These are phyloP conservation scores for Electrophaes corylata DNA, from an alignment of 2,888 invertebrate genomes.

Conservation along the genomic window DNA sequence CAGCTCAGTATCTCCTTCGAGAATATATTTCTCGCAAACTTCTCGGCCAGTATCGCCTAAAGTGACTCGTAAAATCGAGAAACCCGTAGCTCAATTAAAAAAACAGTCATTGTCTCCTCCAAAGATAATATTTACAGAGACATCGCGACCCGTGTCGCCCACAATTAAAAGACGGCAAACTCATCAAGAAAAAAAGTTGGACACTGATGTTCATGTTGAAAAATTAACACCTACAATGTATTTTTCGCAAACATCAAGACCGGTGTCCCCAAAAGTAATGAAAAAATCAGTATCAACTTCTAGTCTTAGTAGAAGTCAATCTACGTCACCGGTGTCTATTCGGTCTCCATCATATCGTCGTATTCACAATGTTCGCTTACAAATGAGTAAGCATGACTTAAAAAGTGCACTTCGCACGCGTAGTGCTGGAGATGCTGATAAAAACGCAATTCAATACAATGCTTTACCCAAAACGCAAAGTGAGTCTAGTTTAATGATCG, in stretches of 20 bases:
- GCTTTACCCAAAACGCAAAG: slow-evolving; percentile 60
- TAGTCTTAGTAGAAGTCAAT: slow-evolving; percentile 69
- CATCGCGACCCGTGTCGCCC: slow-evolving; percentile 69
- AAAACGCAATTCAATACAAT: slow-evolving; percentile 47
- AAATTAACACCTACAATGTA: slow-evolving; percentile 60
- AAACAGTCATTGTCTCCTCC: slow-evolving; percentile 59
- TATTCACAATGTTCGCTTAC: slow-evolving; percentile 81
- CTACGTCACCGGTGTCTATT: slow-evolving; percentile 84
- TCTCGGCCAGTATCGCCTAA: slow-evolving; percentile 70
- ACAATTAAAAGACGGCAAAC: slow-evolving; percentile 47
- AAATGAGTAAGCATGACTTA: slow-evolving; percentile 63
- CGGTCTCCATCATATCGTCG: slow-evolving; percentile 88
- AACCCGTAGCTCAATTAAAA: slow-evolving; percentile 41
- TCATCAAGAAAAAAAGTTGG: slow-evolving; percentile 42
- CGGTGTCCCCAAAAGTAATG: slow-evolving; percentile 68
- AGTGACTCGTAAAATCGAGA: slow-evolving; percentile 49
- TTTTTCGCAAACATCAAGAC: slow-evolving; percentile 73
- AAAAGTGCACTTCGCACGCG: slow-evolving; percentile 84
- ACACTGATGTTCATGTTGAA: slow-evolving; percentile 44
- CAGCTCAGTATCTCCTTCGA: slow-evolving; percentile 59
- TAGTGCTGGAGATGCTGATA: slow-evolving; percentile 87
- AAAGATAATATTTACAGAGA: slow-evolving; percentile 68
- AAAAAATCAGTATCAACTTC: slow-evolving; percentile 44
- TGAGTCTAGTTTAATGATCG: slow-evolving; percentile 64
- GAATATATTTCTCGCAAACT: slow-evolving; percentile 64